Evolutionary conservation across 1,140 invertebrate species (phyloP), one percentile per base, ranked within the genome.

Genomic region (Armadillidium nasatum): DNA sequence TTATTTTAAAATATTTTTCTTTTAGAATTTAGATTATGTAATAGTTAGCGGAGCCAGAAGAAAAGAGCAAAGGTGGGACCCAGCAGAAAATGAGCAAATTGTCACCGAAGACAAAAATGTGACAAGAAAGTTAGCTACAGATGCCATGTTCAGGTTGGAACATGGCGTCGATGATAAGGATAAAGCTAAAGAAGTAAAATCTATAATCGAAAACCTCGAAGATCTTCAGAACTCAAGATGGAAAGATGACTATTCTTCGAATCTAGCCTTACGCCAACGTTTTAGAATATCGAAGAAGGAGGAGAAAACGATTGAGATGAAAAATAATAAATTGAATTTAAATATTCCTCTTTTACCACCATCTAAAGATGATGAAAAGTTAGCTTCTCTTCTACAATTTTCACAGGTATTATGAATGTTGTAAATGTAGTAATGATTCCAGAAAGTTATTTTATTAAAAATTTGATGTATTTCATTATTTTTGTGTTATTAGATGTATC

Each of bases 51-150:
- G 98, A 10, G 96, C 97, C 4, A 88, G 95, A 82, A 86, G 98
- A 15, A 97, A 99, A 86, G 97, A 99, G 85, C 95, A 96, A 85
- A 88, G 97, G 81, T 99, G 96, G 96, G 96, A 99, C 87, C 95
- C 97, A 0, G 91, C 90, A 71, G 91, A 97, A 82, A 98, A 99
- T 89, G 96, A 94, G 76, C 96, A 99, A 85, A 78, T 94, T 80
- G 92, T 94, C 0, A 91, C 93, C 0, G 92, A 94, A 84, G 94
- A 94, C 7, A 97, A 96, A 84, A 91, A 92, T 84, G 90, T 91
- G 9, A 93, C 92, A 74, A 92, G 92, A 82, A 90, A 92, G 82
- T 85, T 98, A 33, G 94, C 92, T 81, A 92, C 94, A 82, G 95
- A 99, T 90, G 90, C 96, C 22, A 99, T 99, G 96, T 99, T 92